Evolutionary conservation across 1,140 invertebrate genomes (phyloP).

Genomic region (Bombus turneri): DNA sequence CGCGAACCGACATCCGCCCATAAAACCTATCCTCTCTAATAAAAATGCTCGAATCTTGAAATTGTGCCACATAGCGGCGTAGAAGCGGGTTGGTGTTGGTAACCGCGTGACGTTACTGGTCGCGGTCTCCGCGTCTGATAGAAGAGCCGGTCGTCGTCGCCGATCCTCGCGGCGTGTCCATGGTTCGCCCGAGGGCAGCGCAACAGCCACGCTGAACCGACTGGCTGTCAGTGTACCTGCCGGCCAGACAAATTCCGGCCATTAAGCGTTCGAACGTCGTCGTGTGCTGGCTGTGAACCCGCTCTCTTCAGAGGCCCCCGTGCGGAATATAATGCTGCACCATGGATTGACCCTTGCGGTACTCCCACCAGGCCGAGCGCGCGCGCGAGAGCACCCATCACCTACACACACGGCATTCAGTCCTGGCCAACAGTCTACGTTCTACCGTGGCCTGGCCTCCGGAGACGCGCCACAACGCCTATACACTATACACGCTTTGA

Average conservation of each 20-base stretch:
- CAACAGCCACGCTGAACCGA: slow-evolving; percentile 46
- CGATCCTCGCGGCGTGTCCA: slow-evolving; percentile 9
- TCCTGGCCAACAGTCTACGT: neutral
- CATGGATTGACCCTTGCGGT: slow-evolving; percentile 79
- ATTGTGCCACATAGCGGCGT: slow-evolving; percentile 25
- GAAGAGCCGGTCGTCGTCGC: neutral
- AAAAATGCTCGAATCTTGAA: slow-evolving; percentile 11
- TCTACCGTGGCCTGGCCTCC: neutral
- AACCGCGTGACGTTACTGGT: neutral
- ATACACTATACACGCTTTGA: slow-evolving; percentile 51
- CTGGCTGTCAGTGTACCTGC: slow-evolving; percentile 67
- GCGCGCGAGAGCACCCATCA: slow-evolving; percentile 46
- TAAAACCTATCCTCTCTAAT: neutral
- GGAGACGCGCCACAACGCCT: slow-evolving; percentile 59
- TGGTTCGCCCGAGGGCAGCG: neutral
- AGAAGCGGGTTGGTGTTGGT: too few species aligned
- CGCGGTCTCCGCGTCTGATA: neutral
- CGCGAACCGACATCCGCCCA: slow-evolving; percentile 15
- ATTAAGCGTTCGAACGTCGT: slow-evolving; percentile 70
- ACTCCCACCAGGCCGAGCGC: slow-evolving; percentile 72
- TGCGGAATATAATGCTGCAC: slow-evolving; percentile 63
- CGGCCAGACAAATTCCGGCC: slow-evolving; percentile 71
- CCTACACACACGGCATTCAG: slow-evolving; percentile 46
- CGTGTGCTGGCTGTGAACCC: slow-evolving; percentile 59
- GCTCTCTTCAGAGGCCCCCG: slow-evolving; percentile 51